A percentile compares a stretch with the other conserved stretches of the same genome.
phyloP scores from a whole-genome alignment of 2,797 vertebrate genomes.

The Hafferia zeledoni region DNA sequence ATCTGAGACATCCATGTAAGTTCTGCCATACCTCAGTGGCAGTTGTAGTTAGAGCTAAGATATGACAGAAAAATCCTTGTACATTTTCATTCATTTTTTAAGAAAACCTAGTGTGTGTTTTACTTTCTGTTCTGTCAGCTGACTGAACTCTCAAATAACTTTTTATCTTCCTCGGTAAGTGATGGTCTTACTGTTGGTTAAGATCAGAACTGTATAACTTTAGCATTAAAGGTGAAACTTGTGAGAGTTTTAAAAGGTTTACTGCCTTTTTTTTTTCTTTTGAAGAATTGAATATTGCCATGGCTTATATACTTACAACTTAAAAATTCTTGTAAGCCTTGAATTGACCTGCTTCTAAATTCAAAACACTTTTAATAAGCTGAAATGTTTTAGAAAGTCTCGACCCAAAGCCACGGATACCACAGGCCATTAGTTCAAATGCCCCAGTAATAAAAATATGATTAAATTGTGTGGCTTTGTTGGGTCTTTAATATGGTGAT shows the following conservation, averaged over 20 bases:
- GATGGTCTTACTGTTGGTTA: background rate
- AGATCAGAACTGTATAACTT: background rate
- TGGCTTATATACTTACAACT: background rate
- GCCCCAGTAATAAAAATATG: background rate
- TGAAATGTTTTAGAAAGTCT: background rate
- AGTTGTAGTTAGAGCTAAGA: background rate
- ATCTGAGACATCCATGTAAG: fast-evolving
- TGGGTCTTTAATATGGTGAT: background rate
- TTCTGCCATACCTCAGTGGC: background rate
- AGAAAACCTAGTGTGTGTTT: background rate
- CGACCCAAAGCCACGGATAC: background rate
- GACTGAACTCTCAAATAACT: background rate
- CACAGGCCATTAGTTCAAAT: background rate
- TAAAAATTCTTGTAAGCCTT: background rate
- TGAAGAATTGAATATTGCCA: background rate
- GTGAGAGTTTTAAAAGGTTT: background rate
- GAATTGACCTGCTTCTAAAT: background rate
- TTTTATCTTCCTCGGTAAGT: background rate
- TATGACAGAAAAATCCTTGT: background rate
- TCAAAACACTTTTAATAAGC: background rate
- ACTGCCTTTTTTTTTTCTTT: background rate
- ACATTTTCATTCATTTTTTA: background rate
- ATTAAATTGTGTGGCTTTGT: background rate
- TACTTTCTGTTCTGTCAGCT: background rate
- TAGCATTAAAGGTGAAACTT: background rate